phyloP scores from a whole-genome alignment of 2,113 vertebrate species.

The Halcyon senegalensis region DNA sequence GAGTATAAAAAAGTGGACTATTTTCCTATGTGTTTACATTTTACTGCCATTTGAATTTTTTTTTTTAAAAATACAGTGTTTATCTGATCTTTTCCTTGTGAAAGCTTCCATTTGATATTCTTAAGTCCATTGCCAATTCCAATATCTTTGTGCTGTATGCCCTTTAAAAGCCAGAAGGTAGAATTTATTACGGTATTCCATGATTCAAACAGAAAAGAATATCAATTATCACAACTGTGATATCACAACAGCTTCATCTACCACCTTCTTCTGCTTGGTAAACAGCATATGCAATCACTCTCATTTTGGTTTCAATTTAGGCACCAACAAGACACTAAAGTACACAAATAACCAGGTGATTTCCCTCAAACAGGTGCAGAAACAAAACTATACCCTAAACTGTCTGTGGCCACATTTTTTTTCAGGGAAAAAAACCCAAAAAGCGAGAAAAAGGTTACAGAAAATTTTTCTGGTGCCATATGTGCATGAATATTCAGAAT shows the following conservation, averaged over 20 bases:
- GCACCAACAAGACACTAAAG: background rate
- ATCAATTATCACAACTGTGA: background rate
- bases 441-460: background rate
- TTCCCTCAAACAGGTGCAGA: background rate
- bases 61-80: background rate
- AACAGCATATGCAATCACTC: background rate
- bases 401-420: background rate
- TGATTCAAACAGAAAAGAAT: background rate
- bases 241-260: background rate
- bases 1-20: background rate
- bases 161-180: background rate
- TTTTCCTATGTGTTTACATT: background rate
- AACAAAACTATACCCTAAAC: background rate
- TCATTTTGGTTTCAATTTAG: background rate
- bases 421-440: background rate
- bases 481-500: background rate
- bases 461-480: background rate
- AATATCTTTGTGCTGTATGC: background rate
- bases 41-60: background rate
- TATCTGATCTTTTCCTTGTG: background rate
- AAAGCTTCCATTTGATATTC: background rate
- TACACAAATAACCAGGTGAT: background rate
- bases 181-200: background rate
- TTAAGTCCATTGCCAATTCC: background rate
- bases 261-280: background rate